phyloP scores from a whole-genome alignment of 2,797 vertebrate genomes.

The Gila robusta region DNA sequence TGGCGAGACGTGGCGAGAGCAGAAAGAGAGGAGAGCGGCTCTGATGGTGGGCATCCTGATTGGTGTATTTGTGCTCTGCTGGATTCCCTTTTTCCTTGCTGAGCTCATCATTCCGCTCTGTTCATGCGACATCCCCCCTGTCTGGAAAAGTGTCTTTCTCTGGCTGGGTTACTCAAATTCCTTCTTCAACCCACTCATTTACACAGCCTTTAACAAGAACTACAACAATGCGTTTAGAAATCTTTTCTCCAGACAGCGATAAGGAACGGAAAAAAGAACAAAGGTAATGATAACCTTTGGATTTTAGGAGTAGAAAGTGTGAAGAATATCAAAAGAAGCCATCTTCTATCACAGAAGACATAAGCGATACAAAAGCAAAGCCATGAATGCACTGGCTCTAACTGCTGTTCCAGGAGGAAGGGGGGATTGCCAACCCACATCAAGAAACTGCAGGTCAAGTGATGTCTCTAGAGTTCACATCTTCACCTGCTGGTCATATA shows the following conservation, averaged over 20 bases:
- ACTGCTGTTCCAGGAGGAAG: neutral
- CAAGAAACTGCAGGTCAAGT: neutral
- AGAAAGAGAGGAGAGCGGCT: conserved; percentile 93
- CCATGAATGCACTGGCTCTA: neutral
- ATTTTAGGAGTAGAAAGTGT: neutral
- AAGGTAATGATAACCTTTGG: neutral
- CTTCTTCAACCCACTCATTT: conserved; percentile 98
- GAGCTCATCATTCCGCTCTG: conserved; percentile 94
- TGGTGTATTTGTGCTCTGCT: conserved; percentile 95
- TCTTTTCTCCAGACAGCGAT: conserved; percentile 90
- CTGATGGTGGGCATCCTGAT: conserved; percentile 97
- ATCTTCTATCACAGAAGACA: neutral
- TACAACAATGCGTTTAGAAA: conserved; percentile 96
- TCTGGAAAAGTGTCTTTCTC: conserved; percentile 98
- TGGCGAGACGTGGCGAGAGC: conserved; percentile 92
- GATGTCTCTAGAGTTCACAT: neutral
- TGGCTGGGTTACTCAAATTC: conserved; percentile 99
- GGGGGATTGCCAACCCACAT: neutral
- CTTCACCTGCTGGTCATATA: neutral
- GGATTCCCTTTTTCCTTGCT: conserved; percentile 97
- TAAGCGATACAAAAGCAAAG: conserved; percentile 13
- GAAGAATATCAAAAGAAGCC: neutral
- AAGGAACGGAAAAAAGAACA: conserved; percentile 30
- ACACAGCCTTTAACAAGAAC: conserved; percentile 97
- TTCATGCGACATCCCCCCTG: conserved; percentile 89